Evolutionary conservation across 2,797 vertebrate genomes (phyloP), one percentile per base, ranked within the genome.

Genomic region (Falco columbarius): DNA sequence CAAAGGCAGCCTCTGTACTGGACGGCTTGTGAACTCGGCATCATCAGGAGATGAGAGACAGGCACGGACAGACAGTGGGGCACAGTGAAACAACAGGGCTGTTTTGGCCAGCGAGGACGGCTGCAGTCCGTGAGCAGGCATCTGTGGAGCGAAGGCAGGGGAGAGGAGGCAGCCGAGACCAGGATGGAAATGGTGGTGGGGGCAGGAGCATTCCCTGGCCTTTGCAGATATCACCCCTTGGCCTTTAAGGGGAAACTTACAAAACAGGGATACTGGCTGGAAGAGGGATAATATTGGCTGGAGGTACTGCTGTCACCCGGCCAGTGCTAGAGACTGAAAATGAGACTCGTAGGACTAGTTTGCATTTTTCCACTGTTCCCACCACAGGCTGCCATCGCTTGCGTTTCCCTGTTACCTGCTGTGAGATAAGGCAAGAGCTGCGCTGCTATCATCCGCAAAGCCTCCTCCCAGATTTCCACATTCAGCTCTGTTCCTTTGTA

Each of bases 1-100:
- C 96, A 96, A 96, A 96, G 82, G 81, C 58, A 24, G 84, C 59
- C 88, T 95, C 90, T 96, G 96, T 97, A 19, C 83, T 12, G 46
- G 49, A 6, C 3, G 2, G 51, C 68, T 76, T 22, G 44, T 1
- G 6, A 67, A 12, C 66, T 38, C 14, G 2, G 71, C 47, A 29
- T 32, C 32, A 1, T 19, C 61, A 65, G 90, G 86, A 93, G 88
- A 87, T 17, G 92, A 71, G 93, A 85, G 90, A 46, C 90, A 71
- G 91, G 91, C 95, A 93, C 29, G 5, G 96, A 34, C 87, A 81
- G 90, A 75, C 74, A 83, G 34, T 2, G 0, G n/a, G 40, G 73
- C 49, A 59, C n/a, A 14, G 75, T 0, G 3, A 12, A 52, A 76
- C 74, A 77, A 58, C 3, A 0, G 89, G 34, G 79, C 51, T 42